Evolutionary conservation across 1,140 invertebrate genomes (phyloP), one percentile per base, ranked within the genome.

Genomic region (Holotrichia oblita): DNA sequence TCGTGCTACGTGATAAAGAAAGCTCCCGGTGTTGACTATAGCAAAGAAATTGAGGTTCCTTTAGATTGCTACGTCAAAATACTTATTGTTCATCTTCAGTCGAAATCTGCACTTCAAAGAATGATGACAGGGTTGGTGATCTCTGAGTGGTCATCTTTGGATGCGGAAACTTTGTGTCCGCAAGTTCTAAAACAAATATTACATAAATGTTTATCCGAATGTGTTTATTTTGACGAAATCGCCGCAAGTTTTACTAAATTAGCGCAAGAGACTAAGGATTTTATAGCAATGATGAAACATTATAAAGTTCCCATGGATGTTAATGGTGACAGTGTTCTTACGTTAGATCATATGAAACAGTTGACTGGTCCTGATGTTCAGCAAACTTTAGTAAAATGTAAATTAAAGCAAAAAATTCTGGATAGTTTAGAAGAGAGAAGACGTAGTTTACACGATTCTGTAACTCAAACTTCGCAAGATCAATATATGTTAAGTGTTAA

Each of bases 191-290:
- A 82, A 79, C 76, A 83, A 78, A 42, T 82, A 78, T 86, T 97
- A 8, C 90, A 95, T 79, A 87, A 90, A 17, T 96, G 95, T 85
- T 89, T 98, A 7, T 93, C 90, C 82, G 96, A 98, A 87, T 90
- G 91, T 69, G 91, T 98, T 0, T 99, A 97, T 85, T 99, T 95
- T 87, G 97, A 99, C 87, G 97, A 99, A 88, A 96, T 99, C 22
- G 96, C 95, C 0, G 84, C 93, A 0, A 92, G 92, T 6, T 97
- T 98, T 82, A 98, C 96, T 7, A 91, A 94, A 76, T 86, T 97
- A 76, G 89, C 97, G 41, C 94, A 97, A 87, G 96, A 98, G 83
- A 92, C 94, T 17, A 91, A 92, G 40, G 96, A 98, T 86, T 94
- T 96, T 82, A 89, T 97, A 48, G 93, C 95, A 0, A 94, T 94